phyloP scores from a whole-genome alignment of 2,888 invertebrate species.

The Anticlea derivata region DNA sequence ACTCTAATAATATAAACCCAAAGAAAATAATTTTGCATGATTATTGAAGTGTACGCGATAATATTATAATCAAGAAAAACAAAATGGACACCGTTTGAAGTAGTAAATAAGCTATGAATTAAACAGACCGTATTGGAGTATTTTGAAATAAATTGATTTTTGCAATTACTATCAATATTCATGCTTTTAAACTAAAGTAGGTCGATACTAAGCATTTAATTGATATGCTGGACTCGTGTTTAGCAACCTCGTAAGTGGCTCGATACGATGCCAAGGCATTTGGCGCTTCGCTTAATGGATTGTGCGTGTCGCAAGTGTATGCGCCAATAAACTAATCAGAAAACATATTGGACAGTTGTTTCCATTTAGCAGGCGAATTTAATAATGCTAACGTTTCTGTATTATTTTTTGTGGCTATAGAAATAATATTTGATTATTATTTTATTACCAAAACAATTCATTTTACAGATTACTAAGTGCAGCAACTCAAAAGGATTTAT shows the following conservation, averaged over 20 bases:
- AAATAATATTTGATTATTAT: too few relatives aligned
- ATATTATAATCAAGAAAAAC: background rate
- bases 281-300: slow-evolving; percentile 46
- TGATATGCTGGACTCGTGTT: slow-evolving; percentile 65
- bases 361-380: background rate
- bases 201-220: slow-evolving; percentile 60
- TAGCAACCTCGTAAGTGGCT: slow-evolving; percentile 53
- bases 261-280: slow-evolving; percentile 46
- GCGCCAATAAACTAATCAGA: slow-evolving; percentile 29
- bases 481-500: too few relatives aligned
- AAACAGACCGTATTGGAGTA: background rate
- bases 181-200: slow-evolving; percentile 54
- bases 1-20: too few relatives aligned
- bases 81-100: background rate
- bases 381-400: too few relatives aligned
- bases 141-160: slow-evolving; percentile 30
- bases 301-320: slow-evolving; percentile 46
- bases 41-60: too few relatives aligned
- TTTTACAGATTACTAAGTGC: too few relatives aligned
- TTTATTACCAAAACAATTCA: too few relatives aligned
- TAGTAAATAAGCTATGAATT: too few relatives aligned
- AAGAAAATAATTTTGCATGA: too few relatives aligned
- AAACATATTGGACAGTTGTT: slow-evolving; percentile 3
- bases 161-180: slow-evolving; percentile 37
- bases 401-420: too few relatives aligned